A percentile compares a stretch with the other conserved stretches of the same genome.
Conservation (phyloP, 2,797 vertebrate genomes). For the Lacerta viridis region DNA sequence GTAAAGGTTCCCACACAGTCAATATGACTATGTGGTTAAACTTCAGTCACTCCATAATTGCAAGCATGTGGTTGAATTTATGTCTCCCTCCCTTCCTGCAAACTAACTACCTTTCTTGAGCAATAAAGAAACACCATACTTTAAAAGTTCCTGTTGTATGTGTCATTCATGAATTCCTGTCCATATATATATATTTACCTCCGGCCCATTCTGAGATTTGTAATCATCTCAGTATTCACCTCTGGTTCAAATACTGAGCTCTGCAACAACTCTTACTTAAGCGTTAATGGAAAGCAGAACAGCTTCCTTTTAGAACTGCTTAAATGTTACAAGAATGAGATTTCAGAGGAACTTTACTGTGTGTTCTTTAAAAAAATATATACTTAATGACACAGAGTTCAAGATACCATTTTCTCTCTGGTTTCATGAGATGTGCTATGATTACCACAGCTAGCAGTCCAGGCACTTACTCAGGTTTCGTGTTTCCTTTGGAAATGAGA, state of each 20-base stretch:
- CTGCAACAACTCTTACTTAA: neutral
- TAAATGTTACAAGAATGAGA: neutral
- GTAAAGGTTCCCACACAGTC: conserved; percentile 1
- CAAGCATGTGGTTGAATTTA: neutral
- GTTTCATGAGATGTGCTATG: neutral
- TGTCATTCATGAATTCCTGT: neutral
- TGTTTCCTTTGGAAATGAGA: too few species aligned
- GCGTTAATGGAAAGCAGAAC: conserved; percentile 9
- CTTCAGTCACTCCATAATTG: neutral
- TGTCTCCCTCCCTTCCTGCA: neutral
- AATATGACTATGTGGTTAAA: neutral
- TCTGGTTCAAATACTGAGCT: neutral
- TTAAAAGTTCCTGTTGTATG: neutral
- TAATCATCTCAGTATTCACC: neutral
- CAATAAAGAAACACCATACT: neutral
- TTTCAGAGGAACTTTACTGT: conserved; percentile 6
- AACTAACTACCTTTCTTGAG: neutral
- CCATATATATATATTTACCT: neutral
- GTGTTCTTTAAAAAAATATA: neutral
- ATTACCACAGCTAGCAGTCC: neutral
- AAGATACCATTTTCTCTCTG: conserved; percentile 2
- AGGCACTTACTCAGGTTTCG: too few species aligned
- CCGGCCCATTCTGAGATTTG: neutral
- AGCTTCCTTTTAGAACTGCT: conserved; percentile 6
- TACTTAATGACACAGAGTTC: too few species aligned